Evolutionary conservation across 2,113 vertebrate species (phyloP).

Genomic region (Proteles cristata): DNA sequence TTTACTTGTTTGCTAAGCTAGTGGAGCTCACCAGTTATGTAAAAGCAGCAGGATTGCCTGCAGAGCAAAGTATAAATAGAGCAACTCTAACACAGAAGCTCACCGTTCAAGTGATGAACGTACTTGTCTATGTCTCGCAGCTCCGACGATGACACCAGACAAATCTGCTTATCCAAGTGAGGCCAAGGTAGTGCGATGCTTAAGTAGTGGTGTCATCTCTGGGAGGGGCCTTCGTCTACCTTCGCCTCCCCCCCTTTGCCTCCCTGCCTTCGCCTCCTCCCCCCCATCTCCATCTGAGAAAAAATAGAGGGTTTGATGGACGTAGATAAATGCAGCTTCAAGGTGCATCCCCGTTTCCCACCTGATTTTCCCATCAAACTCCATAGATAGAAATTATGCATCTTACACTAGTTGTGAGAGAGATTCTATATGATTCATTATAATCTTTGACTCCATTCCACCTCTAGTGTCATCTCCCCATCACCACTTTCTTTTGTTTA

Average conservation of each 20-base stretch:
- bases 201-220: not conserved
- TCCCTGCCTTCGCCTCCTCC: not conserved
- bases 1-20: constrained; percentile 14
- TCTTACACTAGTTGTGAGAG: not conserved
- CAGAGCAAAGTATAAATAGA: constrained; percentile 31
- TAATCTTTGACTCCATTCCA: not conserved
- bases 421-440: not conserved
- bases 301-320: not conserved
- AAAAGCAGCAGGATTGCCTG: constrained; percentile 24
- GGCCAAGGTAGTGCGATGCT: not conserved
- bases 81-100: not conserved
- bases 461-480: not conserved
- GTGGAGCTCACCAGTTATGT: not conserved
- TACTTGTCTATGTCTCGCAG: constrained; percentile 54
- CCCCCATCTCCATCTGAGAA: not conserved
- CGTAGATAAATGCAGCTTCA: not conserved
- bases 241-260: no score
- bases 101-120: not conserved
- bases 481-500: not conserved
- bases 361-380: not conserved
- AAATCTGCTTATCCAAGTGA: not conserved
- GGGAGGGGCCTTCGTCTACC: not conserved
- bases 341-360: not conserved
- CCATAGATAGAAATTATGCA: not conserved
- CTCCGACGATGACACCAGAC: not conserved